Base-by-base conservation (phyloP, 2,888 invertebrate species). In the Nasonovia ribisnigri region DNA sequence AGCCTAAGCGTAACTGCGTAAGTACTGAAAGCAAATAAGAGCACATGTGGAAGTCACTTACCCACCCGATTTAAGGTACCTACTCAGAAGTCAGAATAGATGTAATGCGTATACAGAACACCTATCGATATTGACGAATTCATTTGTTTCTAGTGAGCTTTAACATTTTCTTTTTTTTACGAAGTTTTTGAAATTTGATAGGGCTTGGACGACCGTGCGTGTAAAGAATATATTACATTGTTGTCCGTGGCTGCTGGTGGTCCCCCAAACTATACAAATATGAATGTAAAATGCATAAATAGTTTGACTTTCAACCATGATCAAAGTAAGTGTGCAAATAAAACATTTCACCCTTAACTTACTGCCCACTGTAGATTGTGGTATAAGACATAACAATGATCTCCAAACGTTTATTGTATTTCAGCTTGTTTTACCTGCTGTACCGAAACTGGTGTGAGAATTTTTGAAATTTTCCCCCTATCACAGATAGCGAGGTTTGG, bases 381-480 rank as follows among this genome's bases (percentile, higher is more conserved):
- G n/a, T n/a, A n/a, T n/a, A n/a, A 5, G 2, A 67, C 5, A 1
- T 67, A 13, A n/a, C n/a, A 13, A 1, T n/a, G n/a, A n/a, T 67
- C n/a, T n/a, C 1, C 16, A 42, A 48, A 42, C 43, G 8, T 46
- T 77, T 60, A 67, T 42, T 42, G 95, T 94, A 95, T 96, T 96
- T 57, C 95, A 97, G 97, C 97, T 96, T 98, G 98, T 96, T 99
- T 99, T 96, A 97, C 98, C 57, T 98, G 98, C 96, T 97, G 98
- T 95, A 97, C 98, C 96, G 98, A 98, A 95, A 97, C 97, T 95
- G 98, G 98, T 95, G 96, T 98, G 95, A 96, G 98, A 95, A 97
- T 99, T 95, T 98, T 98, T 96, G 98, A 98, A 97, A 97, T 98
- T 94, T 98, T 98, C 95, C 98, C 98, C 43, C 96, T 99, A 91